A percentile compares a stretch with the other conserved stretches of the same genome.
Evolutionary conservation across 1,140 invertebrate genomes (phyloP).

Genomic region (Leguminivora glycinivorella): DNA sequence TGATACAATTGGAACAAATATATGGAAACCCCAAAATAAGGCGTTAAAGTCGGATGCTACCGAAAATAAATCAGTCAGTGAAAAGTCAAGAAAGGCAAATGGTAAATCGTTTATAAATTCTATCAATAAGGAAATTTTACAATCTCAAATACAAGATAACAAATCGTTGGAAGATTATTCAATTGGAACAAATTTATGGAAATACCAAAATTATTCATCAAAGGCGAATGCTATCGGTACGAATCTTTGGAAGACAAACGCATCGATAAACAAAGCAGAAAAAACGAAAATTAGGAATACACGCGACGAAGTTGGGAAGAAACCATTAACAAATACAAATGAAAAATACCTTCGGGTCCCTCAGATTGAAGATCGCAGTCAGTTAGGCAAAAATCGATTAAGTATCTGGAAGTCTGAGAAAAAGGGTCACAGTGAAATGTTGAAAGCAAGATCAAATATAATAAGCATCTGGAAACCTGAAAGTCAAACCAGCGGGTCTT

Average conservation of each 20-base stretch:
- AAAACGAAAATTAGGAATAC: not conserved
- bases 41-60: not conserved
- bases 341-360: not conserved
- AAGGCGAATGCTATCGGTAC: not conserved
- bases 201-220: not conserved
- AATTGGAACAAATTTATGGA: not conserved
- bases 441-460: not conserved
- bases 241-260: not conserved
- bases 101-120: too few relatives aligned
- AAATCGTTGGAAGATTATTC: not conserved
- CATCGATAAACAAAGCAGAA: not conserved
- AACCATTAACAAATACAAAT: not conserved
- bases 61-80: not conserved
- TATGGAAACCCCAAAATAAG: not conserved
- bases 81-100: too few relatives aligned
- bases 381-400: not conserved
- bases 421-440: not conserved
- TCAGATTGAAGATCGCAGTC: not conserved
- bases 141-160: not conserved
- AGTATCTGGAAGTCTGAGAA: not conserved
- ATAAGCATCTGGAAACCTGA: constrained; percentile 2
- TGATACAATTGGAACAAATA: not conserved
- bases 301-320: not conserved
- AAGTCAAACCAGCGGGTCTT: not conserved
- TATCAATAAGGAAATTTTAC: not conserved